phyloP scores from a whole-genome alignment of 2,113 vertebrate genomes.

The Rhegmatorhina hoffmannsi region DNA sequence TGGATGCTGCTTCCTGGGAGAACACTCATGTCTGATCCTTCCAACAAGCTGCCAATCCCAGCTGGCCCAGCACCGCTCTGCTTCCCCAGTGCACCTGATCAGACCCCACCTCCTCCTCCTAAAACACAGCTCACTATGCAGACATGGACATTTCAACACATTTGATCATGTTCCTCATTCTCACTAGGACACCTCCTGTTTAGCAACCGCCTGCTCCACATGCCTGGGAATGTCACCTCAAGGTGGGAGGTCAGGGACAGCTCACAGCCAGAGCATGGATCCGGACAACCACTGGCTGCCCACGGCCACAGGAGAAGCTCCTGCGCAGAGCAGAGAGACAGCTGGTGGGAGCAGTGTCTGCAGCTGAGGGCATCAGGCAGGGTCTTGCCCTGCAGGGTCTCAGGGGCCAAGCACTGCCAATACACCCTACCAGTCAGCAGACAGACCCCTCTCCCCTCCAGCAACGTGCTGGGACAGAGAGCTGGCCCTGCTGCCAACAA shows the following conservation, averaged over 20 bases:
- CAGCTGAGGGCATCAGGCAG: background rate
- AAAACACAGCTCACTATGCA: background rate
- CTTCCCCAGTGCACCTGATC: accelerated
- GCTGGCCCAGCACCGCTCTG: background rate
- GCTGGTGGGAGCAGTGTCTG: background rate
- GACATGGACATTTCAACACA: background rate
- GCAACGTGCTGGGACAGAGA: accelerated
- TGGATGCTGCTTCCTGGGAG: background rate
- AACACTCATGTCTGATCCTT: background rate
- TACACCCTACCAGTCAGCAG: background rate
- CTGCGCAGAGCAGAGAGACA: background rate
- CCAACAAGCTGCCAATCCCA: background rate
- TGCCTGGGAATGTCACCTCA: background rate
- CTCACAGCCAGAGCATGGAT: background rate
- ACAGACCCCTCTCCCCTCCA: background rate
- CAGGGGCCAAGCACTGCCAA: accelerated
- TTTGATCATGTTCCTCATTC: background rate
- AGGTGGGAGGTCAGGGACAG: background rate
- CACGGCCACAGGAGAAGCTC: background rate
- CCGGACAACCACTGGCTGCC: accelerated
- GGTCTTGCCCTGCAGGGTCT: background rate
- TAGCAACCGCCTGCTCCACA: background rate
- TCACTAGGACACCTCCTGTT: background rate
- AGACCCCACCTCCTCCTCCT: background rate
- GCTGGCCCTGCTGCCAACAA: background rate